Evolutionary conservation across 1,140 invertebrate genomes (phyloP).

Genomic region (Trichogramma pretiosum): DNA sequence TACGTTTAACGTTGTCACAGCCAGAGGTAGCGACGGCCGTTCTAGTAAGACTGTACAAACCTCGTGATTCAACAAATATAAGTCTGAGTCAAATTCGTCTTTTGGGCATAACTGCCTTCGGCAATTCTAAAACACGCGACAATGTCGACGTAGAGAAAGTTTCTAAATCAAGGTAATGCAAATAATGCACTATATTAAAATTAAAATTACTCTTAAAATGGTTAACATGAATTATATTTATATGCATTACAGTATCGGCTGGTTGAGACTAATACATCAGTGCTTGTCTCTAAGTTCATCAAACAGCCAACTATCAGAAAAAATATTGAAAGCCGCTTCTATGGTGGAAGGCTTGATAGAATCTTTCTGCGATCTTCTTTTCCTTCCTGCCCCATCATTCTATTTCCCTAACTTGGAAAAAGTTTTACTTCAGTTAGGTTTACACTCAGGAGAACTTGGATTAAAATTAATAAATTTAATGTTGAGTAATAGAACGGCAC

Average conservation of each 20-base stretch:
- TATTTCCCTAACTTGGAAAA: conserved; percentile 56
- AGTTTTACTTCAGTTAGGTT: conserved; percentile 53
- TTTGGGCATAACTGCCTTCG: conserved; percentile 70
- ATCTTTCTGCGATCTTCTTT: conserved; percentile 64
- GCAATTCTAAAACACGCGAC: conserved; percentile 45
- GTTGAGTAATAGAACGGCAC: conserved; percentile 47
- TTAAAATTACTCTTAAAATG: conserved; percentile 6
- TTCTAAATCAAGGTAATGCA: conserved; percentile 41
- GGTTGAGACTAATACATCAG: conserved; percentile 61
- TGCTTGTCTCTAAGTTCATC: conserved; percentile 51
- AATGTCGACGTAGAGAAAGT: conserved; percentile 41
- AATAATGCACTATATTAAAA: not conserved
- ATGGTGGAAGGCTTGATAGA: conserved; percentile 58
- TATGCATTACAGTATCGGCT: conserved; percentile 50
- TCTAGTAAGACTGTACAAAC: conserved; percentile 62
- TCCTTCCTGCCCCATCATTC: conserved; percentile 56
- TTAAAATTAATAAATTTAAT: conserved; percentile 51
- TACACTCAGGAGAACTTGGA: conserved; percentile 52
- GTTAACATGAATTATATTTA: not conserved
- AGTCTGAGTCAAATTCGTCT: conserved; percentile 81
- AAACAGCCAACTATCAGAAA: conserved; percentile 36
- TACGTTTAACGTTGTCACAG: conserved; percentile 69
- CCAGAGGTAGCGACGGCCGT: conserved; percentile 69
- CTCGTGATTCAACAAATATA: conserved; percentile 77
- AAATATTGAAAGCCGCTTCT: conserved; percentile 54